Conservation (phyloP, 2,113 vertebrate genomes). For the Clinocottus analis region DNA sequence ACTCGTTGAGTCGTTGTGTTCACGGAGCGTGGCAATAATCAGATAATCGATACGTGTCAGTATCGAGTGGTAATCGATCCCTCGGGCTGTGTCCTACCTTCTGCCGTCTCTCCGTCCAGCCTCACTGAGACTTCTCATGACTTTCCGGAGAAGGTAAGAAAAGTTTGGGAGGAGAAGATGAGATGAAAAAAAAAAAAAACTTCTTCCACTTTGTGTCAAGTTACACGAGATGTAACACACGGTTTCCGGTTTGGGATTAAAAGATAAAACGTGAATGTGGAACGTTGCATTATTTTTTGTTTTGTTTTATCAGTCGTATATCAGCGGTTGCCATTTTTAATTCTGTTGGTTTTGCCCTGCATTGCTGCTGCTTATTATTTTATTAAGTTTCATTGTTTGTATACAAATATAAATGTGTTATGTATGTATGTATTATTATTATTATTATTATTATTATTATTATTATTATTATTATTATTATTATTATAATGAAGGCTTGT, state of each 20-base stretch:
- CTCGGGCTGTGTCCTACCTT: constrained; percentile 64
- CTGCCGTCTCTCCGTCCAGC: constrained; percentile 40
- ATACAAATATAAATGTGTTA: too few species aligned
- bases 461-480: too few species aligned
- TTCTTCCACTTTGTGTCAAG: constrained; percentile 22
- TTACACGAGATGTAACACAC: fast-evolving
- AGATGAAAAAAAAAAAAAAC: constrained; percentile 28
- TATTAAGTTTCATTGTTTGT: too few species aligned
- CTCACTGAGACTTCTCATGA: constrained; percentile 64
- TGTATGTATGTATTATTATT: too few species aligned
- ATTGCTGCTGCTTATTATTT: too few species aligned
- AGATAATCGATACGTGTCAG: constrained; percentile 24
- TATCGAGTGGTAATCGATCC: neutral
- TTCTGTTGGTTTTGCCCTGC: neutral
- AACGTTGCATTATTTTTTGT: neutral
- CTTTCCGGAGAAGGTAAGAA: constrained; percentile 60
- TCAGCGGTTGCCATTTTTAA: neutral
- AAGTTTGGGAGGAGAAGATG: constrained; percentile 63
- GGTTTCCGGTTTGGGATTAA: constrained; percentile 26
- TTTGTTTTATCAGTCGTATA: neutral
- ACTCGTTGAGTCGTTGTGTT: neutral
- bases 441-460: too few species aligned
- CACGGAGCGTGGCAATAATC: neutral
- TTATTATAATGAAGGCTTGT: too few species aligned
- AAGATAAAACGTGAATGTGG: constrained; percentile 37